A percentile compares a stretch with the other conserved stretches of the same genome.
phyloP scores from a whole-genome alignment of 2,113 vertebrate genomes.

The Eubucco bourcierii region DNA sequence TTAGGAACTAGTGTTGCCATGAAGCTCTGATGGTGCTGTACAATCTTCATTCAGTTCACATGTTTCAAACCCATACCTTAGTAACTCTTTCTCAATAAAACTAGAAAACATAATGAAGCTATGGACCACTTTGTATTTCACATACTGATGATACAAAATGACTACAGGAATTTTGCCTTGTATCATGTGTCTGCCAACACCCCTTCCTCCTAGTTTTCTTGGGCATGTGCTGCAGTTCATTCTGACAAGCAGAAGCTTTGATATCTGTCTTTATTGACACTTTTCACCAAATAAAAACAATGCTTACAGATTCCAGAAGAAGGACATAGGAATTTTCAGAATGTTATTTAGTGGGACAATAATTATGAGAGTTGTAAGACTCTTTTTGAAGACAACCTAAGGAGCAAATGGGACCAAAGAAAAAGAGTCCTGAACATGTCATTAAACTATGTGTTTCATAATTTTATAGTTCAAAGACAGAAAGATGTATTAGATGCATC shows the following conservation, averaged over 20 bases:
- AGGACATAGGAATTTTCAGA: neutral
- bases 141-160: neutral
- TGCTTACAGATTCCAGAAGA: neutral
- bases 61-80: neutral
- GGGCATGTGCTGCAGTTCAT: neutral
- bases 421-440: neutral
- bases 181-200: rapidly evolving
- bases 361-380: neutral
- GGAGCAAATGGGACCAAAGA: neutral
- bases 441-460: neutral
- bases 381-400: neutral
- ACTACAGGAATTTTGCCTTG: neutral
- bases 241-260: neutral
- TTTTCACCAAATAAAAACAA: neutral
- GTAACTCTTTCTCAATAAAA: slow-evolving; percentile 18
- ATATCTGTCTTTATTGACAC: neutral
- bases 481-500: neutral
- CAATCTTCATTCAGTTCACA: neutral
- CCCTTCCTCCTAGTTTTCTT: neutral
- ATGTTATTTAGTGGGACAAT: neutral
- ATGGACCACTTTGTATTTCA: slow-evolving; percentile 7
- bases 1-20: neutral
- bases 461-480: neutral
- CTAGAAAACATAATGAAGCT: slow-evolving; percentile 13
- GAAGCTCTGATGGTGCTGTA: neutral